Percentiles rank a stretch among this genome's conserved stretches.
Conservation (phyloP, 2,888 invertebrate species). For the Diarsia brunnea region DNA sequence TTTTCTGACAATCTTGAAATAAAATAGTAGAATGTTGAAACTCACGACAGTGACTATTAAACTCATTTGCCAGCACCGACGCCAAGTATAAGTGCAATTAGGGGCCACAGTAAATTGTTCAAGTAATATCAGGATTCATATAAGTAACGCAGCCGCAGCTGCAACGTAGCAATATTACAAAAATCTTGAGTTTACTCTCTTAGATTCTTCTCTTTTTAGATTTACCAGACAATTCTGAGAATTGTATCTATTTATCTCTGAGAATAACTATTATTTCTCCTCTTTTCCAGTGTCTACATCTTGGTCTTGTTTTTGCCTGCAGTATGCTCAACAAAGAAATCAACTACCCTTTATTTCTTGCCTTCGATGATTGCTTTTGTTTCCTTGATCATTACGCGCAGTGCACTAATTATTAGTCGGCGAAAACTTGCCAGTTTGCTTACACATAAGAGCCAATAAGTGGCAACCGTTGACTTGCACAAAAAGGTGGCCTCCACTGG, state of each 20-base stretch:
- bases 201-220: background rate
- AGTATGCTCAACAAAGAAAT: slow-evolving; percentile 6
- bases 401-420: slow-evolving; percentile 31
- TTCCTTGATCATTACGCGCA: slow-evolving; percentile 23
- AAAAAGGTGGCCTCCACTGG: slow-evolving; percentile 81
- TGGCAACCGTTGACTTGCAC: slow-evolving; percentile 57
- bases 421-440: slow-evolving; percentile 45
- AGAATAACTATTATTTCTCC: background rate
- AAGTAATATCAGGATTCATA: slow-evolving; percentile 8
- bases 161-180: too few species aligned
- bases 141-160: background rate
- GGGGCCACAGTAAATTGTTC: background rate
- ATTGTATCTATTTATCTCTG: background rate
- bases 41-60: slow-evolving; percentile 18
- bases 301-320: background rate
- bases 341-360: slow-evolving; percentile 1
- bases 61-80: background rate
- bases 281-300: background rate
- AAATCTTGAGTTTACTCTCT: slow-evolving; percentile 1
- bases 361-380: background rate
- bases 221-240: background rate
- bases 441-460: slow-evolving; percentile 41
- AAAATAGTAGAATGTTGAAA: slow-evolving; percentile 25
- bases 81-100: slow-evolving; percentile 1
- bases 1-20: slow-evolving; percentile 11